Conservation (phyloP, 2,797 vertebrate genomes). For the Anguilla marmorata region DNA sequence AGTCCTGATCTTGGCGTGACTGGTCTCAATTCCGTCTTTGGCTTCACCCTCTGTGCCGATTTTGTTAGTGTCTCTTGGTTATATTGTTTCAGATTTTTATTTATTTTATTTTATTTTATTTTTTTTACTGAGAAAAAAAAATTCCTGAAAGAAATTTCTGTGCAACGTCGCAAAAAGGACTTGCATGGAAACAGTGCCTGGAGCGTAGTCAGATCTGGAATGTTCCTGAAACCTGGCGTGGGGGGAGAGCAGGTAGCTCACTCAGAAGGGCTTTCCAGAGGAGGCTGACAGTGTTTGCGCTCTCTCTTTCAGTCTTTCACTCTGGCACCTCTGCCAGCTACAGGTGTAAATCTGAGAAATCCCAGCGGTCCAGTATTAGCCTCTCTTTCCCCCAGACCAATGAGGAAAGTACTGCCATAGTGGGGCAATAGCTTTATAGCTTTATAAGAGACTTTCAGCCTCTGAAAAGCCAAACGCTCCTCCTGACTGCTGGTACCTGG, state of each 20-base stretch:
- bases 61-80: slow-evolving; percentile 26
- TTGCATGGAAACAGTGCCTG: slow-evolving; percentile 44
- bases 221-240: slow-evolving; percentile 19
- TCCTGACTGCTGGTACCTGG: slow-evolving; percentile 31
- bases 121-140: slow-evolving; percentile 43
- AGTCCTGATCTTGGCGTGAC: background rate
- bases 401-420: slow-evolving; percentile 36
- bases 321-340: slow-evolving; percentile 41
- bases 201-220: slow-evolving; percentile 42
- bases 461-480: slow-evolving; percentile 54
- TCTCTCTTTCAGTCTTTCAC: background rate
- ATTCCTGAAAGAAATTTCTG: slow-evolving; percentile 54
- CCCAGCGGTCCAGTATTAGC: slow-evolving; percentile 33
- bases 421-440: slow-evolving; percentile 36
- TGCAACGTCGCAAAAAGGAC: slow-evolving; percentile 55
- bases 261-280: slow-evolving; percentile 39
- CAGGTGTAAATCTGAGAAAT: slow-evolving; percentile 41
- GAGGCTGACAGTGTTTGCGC: background rate
- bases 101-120: background rate
- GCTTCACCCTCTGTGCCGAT: background rate
- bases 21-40: background rate
- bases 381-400: slow-evolving; percentile 15
- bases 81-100: slow-evolving; percentile 46
- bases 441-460: slow-evolving; percentile 34
- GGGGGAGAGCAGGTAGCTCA: background rate